phyloP scores from a whole-genome alignment of 1,140 invertebrate genomes.

The Rhyacophila brunnea region DNA sequence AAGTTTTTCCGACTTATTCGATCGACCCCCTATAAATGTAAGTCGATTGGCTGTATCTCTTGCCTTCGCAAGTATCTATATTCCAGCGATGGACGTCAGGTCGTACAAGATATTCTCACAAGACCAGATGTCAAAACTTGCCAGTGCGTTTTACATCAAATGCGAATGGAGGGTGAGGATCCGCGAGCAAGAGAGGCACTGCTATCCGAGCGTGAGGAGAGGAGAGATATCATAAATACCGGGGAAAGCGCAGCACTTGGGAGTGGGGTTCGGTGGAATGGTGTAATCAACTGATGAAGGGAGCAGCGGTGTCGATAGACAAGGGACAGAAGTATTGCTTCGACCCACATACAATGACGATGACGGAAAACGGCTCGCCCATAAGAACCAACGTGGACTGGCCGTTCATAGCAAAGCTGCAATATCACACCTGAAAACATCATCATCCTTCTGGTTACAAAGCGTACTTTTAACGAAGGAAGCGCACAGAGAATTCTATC shows the following conservation, averaged over 20 bases:
- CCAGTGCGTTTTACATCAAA: slow-evolving; percentile 8
- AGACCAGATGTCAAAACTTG: not conserved
- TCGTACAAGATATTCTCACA: no score
- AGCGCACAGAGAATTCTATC: slow-evolving; percentile 4
- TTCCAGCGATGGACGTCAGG: slow-evolving; percentile 2
- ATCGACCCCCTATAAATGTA: not conserved
- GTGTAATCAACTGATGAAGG: not conserved
- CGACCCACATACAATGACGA: not conserved
- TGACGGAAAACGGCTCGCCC: not conserved
- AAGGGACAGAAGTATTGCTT: not conserved
- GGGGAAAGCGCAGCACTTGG: slow-evolving; percentile 1
- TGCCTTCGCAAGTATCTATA: not conserved
- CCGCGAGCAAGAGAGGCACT: not conserved
- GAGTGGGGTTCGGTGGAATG: slow-evolving; percentile 2
- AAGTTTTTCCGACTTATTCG: not conserved
- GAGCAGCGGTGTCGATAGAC: not conserved
- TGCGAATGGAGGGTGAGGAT: slow-evolving; percentile 5
- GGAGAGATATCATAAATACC: not conserved
- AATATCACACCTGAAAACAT: not conserved
- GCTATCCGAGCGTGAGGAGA: not conserved
- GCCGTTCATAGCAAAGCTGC: not conserved
- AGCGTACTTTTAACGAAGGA: slow-evolving; percentile 7
- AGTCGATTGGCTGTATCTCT: slow-evolving; percentile 1
- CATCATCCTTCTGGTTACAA: not conserved
- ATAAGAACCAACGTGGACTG: not conserved